phyloP scores from a whole-genome alignment of 2,888 invertebrate genomes.

The Caenorhabditis japonica region DNA sequence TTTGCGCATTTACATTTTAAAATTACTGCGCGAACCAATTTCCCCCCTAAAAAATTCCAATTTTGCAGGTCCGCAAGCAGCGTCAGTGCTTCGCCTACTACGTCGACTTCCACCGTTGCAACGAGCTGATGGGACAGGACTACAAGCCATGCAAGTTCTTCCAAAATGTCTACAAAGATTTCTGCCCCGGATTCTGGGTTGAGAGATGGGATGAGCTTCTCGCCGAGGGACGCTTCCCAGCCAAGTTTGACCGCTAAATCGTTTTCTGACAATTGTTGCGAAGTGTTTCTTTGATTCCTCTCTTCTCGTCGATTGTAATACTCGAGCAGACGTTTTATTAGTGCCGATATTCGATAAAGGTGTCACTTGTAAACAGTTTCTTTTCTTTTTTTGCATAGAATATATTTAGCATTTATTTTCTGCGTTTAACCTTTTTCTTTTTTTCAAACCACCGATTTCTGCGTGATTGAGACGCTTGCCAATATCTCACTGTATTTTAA shows the following conservation, averaged over 20 bases:
- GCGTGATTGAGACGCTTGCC: slow-evolving; percentile 34
- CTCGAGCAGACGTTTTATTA: slow-evolving; percentile 39
- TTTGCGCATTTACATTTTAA: too few relatives aligned
- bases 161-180: slow-evolving; percentile 77
- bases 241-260: slow-evolving; percentile 77
- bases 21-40: too few relatives aligned
- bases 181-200: slow-evolving; percentile 77
- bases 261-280: too few relatives aligned
- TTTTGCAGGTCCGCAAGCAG: slow-evolving; percentile 72
- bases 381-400: too few relatives aligned
- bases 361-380: slow-evolving; percentile 41
- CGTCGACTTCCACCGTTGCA: slow-evolving; percentile 77
- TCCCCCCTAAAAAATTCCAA: too few relatives aligned
- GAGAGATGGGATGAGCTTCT: slow-evolving; percentile 77
- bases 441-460: too few relatives aligned
- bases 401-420: slow-evolving; percentile 1
- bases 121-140: slow-evolving; percentile 77
- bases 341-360: slow-evolving; percentile 52
- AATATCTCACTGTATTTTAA: slow-evolving; percentile 21
- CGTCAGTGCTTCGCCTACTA: slow-evolving; percentile 77
- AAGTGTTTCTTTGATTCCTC: too few relatives aligned
- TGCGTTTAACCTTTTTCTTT: too few relatives aligned
- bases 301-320: slow-evolving; percentile 12
- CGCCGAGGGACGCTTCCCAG: slow-evolving; percentile 76
- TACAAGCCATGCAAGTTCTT: slow-evolving; percentile 77